Base-by-base conservation (phyloP, 2,888 invertebrate species). In the Nasonovia ribisnigri region DNA sequence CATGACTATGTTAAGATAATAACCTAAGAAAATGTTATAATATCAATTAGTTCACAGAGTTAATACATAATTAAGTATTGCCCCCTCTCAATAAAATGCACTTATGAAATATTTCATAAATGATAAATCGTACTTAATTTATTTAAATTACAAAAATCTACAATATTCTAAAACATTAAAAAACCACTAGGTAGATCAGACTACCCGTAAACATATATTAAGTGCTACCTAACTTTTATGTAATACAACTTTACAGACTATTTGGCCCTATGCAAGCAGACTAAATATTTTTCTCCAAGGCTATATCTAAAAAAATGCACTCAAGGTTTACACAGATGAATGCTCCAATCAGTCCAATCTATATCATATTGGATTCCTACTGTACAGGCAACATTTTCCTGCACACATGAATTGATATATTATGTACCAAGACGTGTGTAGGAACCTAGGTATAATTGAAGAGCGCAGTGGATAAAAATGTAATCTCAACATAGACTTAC, bases 401-500 rank as follows among this genome's bases (percentile, higher is more conserved):
- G 36, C 2, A 0, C 36, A n/a, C 20, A 36, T 36, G 5, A 77
- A 24, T n/a, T n/a, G 24, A 24, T 20, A 54, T 57, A 77, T 36
- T 36, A 6, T 77, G 8, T 8, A 77, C 8, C 6, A 36, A 36
- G 2, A 36, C 8, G 36, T 36, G 42, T 77, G 48, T 57, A 57
- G 54, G 1, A 20, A n/a, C 36, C 8, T 20, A 36, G 8, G 6
- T 20, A 20, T 1, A 20, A 77, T 20, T 36, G 54, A 26, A 26
- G 26, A 26, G 57, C 26, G 20, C 6, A 77, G 20, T 36, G 20
- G 8, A 36, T 36, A 36, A 77, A 43, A 84, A 84, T 43, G 24
- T 84, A 46, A 29, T 57, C 4, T 10, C 11, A 42, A 29, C 20
- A 43, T 2, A 46, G 46, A 94, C 95, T 95, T 95, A 96, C 96